Percentiles rank a stretch among this genome's conserved stretches.
Conservation (phyloP, 2,888 invertebrate species). For the Mesorhabditis sp. region DNA sequence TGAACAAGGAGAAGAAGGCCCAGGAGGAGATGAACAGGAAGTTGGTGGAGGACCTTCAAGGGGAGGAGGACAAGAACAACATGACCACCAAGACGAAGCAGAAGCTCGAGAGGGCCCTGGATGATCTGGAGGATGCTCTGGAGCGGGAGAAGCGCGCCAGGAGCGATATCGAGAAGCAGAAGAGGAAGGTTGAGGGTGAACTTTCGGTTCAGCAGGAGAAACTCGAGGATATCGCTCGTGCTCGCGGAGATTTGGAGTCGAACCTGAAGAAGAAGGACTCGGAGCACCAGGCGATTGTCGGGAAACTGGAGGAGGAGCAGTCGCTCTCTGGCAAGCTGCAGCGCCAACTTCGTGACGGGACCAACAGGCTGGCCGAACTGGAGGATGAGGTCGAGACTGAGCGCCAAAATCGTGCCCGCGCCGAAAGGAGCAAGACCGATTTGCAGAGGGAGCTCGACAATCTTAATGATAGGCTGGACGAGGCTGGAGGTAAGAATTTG, state of each 20-base stretch:
- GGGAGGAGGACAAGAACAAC: slow-evolving; percentile 77
- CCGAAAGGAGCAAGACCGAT: slow-evolving; percentile 15
- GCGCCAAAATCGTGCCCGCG: slow-evolving; percentile 22
- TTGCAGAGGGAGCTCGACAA: slow-evolving; percentile 93
- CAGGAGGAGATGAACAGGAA: slow-evolving; percentile 19
- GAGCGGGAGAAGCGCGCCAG: slow-evolving; percentile 51
- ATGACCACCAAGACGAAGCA: slow-evolving; percentile 53
- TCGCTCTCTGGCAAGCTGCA: slow-evolving; percentile 90
- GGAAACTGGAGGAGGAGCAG: slow-evolving; percentile 96
- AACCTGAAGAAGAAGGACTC: slow-evolving; percentile 70
- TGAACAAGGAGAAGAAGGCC: slow-evolving; percentile 25
- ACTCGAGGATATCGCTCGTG: slow-evolving; percentile 37
- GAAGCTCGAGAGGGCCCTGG: slow-evolving; percentile 43
- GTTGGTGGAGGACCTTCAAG: slow-evolving; percentile 62
- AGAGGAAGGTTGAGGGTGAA: slow-evolving; percentile 51
- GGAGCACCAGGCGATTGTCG: slow-evolving; percentile 89
- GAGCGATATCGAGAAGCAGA: slow-evolving; percentile 48
- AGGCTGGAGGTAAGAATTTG: slow-evolving; percentile 84
- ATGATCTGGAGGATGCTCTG: slow-evolving; percentile 37
- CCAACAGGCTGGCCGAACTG: slow-evolving; percentile 87
- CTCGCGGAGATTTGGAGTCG: slow-evolving; percentile 45
- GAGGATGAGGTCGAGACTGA: slow-evolving; percentile 82
- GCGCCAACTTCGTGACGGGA: slow-evolving; percentile 90
- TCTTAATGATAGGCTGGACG: slow-evolving; percentile 86
- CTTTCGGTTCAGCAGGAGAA: slow-evolving; percentile 52